Evolutionary conservation across 2,888 invertebrate species (phyloP).

Genomic region (Drosophila mercatorum): DNA sequence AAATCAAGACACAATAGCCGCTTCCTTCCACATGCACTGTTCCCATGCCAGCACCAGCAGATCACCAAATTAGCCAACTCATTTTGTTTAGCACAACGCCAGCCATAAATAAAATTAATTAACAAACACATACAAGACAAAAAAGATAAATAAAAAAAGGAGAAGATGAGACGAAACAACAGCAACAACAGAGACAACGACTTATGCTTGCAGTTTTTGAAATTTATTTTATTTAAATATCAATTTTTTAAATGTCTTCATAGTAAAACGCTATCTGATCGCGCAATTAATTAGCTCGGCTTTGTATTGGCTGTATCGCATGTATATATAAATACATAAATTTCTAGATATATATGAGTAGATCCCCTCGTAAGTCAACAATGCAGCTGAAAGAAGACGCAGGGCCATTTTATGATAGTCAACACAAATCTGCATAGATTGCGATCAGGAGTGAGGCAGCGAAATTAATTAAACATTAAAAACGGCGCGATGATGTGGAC

Average conservation of each 20-base stretch:
- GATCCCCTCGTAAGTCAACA: neutral
- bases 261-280: slow-evolving; percentile 74
- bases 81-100: slow-evolving; percentile 64
- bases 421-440: slow-evolving; percentile 58
- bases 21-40: slow-evolving; percentile 56
- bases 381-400: slow-evolving; percentile 29
- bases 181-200: slow-evolving; percentile 20
- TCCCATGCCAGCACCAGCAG: slow-evolving; percentile 54
- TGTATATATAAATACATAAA: slow-evolving; percentile 8
- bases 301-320: slow-evolving; percentile 35
- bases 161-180: neutral
- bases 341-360: neutral
- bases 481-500: slow-evolving; percentile 62
- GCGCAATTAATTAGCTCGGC: slow-evolving; percentile 72
- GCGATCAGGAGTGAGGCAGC: slow-evolving; percentile 53
- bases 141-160: neutral
- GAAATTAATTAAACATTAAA: slow-evolving; percentile 71
- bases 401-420: slow-evolving; percentile 40
- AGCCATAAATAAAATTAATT: slow-evolving; percentile 66
- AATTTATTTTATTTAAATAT: slow-evolving; percentile 71
- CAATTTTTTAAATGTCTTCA: slow-evolving; percentile 75
- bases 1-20: slow-evolving; percentile 43
- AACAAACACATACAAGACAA: slow-evolving; percentile 42
- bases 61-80: slow-evolving; percentile 66
- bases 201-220: slow-evolving; percentile 51